Base-by-base conservation (phyloP, 1,140 invertebrate species). In the Anastrepha ludens region DNA sequence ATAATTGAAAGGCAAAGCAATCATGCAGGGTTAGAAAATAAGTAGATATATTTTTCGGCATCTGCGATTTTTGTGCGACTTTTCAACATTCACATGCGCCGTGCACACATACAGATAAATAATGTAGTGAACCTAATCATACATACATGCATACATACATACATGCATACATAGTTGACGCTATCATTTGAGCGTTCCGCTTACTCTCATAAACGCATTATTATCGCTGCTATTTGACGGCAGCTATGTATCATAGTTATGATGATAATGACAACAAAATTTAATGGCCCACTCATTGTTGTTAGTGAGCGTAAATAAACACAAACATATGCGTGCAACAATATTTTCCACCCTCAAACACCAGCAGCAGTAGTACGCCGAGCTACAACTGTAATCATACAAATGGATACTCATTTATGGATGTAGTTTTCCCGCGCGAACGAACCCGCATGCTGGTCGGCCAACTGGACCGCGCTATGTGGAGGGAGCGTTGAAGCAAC, bases 251-350 rank as follows among this genome's bases (percentile, higher is more conserved):
- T 29, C 29, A 29, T 29, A 29, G 29, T 74, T 74, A 74, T 29
- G 47, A 74, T 74, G 70, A 50, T 44, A 74, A 74, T 50, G 70
- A 74, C 70, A 70, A 74, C 70, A 74, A 74, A 74, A 47, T 74
- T 74, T 44, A 74, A 74, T 74, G 70, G 47, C 29, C 2, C 64
- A 67, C 64, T 67, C 20, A 67, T 67, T 11, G 9, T 11, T 11
- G 29, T 7, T 13, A 67, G 20, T 20, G 5, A 65, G 29, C 44
- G 15, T n/a, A 15, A 47, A 47, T 74, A 47, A 74, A 47, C 11
- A 47, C 11, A 20, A n/a, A 62, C 15, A 8, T 11, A 62, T 62
- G 13, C 41, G 17, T 15, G 8, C 70, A 74, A n/a, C 13, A 44
- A 74, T 74, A 74, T 74, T 9, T 74, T 47, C 44, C 39, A 74